phyloP scores from a whole-genome alignment of 2,113 vertebrate genomes.

The Phylloscopus trochiloides region DNA sequence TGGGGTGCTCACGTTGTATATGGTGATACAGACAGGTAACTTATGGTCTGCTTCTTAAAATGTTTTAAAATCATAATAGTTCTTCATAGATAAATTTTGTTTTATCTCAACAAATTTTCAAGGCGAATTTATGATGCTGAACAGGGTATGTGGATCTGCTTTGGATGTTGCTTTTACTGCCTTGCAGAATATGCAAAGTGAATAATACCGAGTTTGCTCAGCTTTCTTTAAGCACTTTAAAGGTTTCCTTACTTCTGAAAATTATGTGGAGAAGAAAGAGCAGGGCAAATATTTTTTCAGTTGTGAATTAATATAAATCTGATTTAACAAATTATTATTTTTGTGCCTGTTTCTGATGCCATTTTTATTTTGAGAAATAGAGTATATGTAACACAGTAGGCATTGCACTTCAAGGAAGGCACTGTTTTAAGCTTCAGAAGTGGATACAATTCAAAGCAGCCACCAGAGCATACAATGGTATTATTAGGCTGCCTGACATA shows the following conservation, averaged over 20 bases:
- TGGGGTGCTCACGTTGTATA: slow-evolving; percentile 96
- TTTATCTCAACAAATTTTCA: not conserved
- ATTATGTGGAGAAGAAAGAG: not conserved
- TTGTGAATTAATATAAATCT: not conserved
- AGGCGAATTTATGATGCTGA: not conserved
- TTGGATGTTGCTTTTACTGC: not conserved
- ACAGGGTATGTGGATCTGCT: not conserved
- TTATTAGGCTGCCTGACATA: not conserved
- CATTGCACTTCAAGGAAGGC: not conserved
- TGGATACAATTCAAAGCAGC: not conserved
- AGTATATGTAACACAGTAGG: not conserved
- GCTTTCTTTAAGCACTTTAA: not conserved
- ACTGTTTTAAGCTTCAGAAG: not conserved
- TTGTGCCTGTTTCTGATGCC: not conserved
- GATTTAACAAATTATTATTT: not conserved
- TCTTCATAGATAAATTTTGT: not conserved
- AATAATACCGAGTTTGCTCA: not conserved
- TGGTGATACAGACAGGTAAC: slow-evolving; percentile 96
- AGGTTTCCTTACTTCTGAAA: not conserved
- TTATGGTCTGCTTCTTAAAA: not conserved
- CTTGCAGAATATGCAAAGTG: not conserved
- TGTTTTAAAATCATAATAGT: not conserved
- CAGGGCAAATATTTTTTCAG: not conserved
- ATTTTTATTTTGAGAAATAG: not conserved
- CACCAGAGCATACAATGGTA: not conserved